A percentile compares a stretch with the other conserved stretches of the same genome.
These are phyloP conservation scores for Darevskia nairensis DNA, from an alignment of 2,797 vertebrate genomes.

Conservation along the genomic window DNA sequence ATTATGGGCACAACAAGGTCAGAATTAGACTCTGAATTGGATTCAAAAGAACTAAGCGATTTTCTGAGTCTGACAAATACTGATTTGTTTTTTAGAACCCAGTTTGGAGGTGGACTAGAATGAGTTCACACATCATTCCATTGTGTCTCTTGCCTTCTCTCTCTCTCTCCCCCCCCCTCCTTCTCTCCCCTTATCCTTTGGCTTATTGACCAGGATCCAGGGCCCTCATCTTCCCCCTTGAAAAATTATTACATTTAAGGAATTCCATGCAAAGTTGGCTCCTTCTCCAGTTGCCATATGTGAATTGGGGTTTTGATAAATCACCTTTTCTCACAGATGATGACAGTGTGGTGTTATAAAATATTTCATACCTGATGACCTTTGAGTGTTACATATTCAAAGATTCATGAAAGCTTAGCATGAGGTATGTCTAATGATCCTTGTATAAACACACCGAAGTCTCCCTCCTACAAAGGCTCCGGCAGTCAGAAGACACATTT, in stretches of 20 bases:
- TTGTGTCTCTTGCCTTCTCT: neutral
- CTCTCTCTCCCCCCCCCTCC: neutral
- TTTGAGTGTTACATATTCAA: constrained; percentile 79
- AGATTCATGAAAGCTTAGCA: constrained; percentile 65
- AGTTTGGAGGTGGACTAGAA: neutral
- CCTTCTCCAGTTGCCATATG: constrained; percentile 29
- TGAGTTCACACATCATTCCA: neutral
- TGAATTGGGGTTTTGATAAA: constrained; percentile 75
- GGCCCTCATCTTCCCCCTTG: neutral
- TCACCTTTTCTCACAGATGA: constrained; percentile 75
- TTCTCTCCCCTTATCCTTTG: neutral
- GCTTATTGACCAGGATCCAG: neutral
- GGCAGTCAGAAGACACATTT: constrained; percentile 79
- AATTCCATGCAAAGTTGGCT: neutral
- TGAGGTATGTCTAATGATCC: constrained; percentile 68
- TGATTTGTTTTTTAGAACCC: neutral
- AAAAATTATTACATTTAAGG: constrained; percentile 1
- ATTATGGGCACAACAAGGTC: neutral
- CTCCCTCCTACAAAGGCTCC: constrained; percentile 72
- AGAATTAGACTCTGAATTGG: neutral
- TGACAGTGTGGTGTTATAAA: constrained; percentile 78
- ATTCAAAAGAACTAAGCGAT: neutral
- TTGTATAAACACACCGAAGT: constrained; percentile 77
- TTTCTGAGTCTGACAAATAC: neutral
- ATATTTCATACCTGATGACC: constrained; percentile 74